These are phyloP conservation scores for Sycophila texana DNA, from an alignment of 2,888 invertebrate genomes.

Conservation along the genomic window DNA sequence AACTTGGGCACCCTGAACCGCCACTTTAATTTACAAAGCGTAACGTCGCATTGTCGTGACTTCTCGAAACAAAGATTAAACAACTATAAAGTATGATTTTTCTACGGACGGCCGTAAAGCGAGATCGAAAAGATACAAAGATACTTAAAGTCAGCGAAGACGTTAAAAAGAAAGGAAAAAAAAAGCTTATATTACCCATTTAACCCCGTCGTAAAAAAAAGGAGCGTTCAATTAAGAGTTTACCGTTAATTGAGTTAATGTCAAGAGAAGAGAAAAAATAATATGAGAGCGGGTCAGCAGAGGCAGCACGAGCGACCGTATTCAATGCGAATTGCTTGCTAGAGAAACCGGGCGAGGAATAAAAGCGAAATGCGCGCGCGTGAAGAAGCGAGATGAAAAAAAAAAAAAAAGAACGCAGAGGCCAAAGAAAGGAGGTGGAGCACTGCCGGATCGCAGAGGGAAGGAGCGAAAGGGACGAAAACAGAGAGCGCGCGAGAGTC, in stretches of 20 bases:
- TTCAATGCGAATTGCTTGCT: conserved; percentile 47
- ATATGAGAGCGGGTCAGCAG: conserved; percentile 3
- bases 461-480: neutral
- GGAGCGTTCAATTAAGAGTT: conserved; percentile 52
- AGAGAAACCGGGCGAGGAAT: conserved; percentile 46
- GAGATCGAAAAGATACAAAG: conserved; percentile 5
- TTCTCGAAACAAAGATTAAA: neutral
- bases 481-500: neutral
- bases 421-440: conserved; percentile 8
- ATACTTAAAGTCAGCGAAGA: conserved; percentile 20
- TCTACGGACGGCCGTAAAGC: conserved; percentile 5
- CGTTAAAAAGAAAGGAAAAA: conserved; percentile 10
- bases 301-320: conserved; percentile 15
- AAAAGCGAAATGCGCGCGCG: conserved; percentile 47
- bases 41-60: no score
- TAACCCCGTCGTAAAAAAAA: conserved; percentile 17
- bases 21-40: no score
- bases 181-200: conserved; percentile 41
- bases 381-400: conserved; percentile 34
- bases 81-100: conserved; percentile 7
- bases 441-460: neutral
- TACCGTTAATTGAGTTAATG: conserved; percentile 56
- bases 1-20: no score
- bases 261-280: conserved; percentile 32
- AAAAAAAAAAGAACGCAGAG: conserved; percentile 16